Conservation (phyloP, 2,888 invertebrate species). For the Morinoia aosen region DNA sequence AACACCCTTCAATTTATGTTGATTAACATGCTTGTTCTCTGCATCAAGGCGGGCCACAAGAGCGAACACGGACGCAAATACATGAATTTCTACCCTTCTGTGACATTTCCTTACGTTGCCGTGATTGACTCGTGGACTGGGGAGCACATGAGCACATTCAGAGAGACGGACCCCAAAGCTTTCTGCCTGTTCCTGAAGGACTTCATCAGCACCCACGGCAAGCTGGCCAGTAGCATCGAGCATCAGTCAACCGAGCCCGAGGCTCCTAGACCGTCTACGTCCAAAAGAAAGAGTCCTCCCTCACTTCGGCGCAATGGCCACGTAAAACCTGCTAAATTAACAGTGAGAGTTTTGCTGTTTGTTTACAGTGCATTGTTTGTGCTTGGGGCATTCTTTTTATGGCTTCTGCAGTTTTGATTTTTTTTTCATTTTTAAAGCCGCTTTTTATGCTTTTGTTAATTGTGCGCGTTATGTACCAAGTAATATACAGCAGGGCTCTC, state of each 20-base stretch:
- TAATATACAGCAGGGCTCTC: too few species aligned
- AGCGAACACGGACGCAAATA: conserved; percentile 78
- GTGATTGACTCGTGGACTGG: conserved; percentile 80
- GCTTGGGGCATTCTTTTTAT: not conserved
- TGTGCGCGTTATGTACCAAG: too few species aligned
- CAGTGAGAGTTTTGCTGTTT: not conserved
- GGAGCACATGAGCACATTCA: conserved; percentile 70
- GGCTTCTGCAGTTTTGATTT: too few species aligned
- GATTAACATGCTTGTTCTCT: not conserved
- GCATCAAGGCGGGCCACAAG: conserved; percentile 76
- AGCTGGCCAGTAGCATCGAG: not conserved
- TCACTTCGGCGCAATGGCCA: not conserved
- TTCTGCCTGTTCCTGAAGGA: conserved; percentile 31
- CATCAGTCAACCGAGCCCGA: not conserved
- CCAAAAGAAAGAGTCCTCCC: not conserved
- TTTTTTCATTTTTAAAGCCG: not conserved
- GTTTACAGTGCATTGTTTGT: not conserved
- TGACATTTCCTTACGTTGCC: conserved; percentile 78
- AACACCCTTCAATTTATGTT: not conserved
- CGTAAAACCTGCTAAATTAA: not conserved
- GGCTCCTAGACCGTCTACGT: not conserved
- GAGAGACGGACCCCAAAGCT: not conserved
- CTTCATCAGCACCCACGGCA: conserved; percentile 42
- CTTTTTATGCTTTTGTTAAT: too few species aligned
- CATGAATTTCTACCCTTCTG: conserved; percentile 78